Base-by-base conservation (phyloP, 1,140 invertebrate genomes). In the Caenorhabditis remanei region DNA sequence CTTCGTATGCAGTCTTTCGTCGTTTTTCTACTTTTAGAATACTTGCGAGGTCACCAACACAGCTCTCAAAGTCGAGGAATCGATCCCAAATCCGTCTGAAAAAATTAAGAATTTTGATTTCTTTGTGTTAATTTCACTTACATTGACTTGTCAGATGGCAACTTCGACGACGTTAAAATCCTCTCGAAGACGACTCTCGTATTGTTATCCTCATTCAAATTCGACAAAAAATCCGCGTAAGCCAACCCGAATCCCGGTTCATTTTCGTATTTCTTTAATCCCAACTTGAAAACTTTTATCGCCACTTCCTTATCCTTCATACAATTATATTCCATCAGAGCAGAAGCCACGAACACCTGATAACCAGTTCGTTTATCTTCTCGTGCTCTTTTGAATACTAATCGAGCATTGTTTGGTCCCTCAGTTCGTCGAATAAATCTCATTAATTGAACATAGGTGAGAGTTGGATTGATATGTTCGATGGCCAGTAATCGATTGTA, bases 121-220 rank as follows among this genome's bases (percentile, higher is more conserved):
- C 61, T 21, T 87, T 32, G 9, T 88, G 86, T 46, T 90, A 50
- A 48, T 85, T 46, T 71, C 82, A 24, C 43, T 94, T 94, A 98
- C 96, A 53, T 97, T 97, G 94, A 97, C 96, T 93, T 98, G 96
- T 5, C 96, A 95, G 55, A 24, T 88, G 96, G 95, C 32, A 99
- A 93, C 90, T 96, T 96, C n/a, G 96, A 96, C 0, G 97, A 97
- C 11, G 96, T 97, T 19, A 99, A 94, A 41, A 99, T 96, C 85
- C 98, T 94, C 93, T 99, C 98, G 94, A 99, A 99, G 21, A 99
- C 93, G 55, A 99, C 98, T 88, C 98, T 94, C 0, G 98, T 99
- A 92, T 99, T 99, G 93, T 99, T 99, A 93, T 99, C 98, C 95
- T 99, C 96, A 94, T 99, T 99, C 13, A 99, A 94, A 95, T 99